Evolutionary conservation across 1,140 invertebrate genomes (phyloP).

Genomic region (Orchestia grillus): DNA sequence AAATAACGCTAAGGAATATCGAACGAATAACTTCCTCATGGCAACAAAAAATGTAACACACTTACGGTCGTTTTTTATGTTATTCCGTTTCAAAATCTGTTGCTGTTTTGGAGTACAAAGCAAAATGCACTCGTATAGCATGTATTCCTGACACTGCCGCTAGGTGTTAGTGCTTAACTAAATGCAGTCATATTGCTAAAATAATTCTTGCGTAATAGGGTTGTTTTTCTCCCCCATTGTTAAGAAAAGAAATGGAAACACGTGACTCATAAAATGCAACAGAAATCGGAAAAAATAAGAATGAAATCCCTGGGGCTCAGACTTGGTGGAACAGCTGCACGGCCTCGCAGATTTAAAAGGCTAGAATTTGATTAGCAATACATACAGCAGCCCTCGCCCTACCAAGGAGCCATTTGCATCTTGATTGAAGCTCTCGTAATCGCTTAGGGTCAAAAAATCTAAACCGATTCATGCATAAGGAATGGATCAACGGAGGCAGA

Average conservation of each 20-base stretch:
- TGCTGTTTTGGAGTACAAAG: too few relatives aligned
- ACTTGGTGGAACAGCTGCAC: background rate
- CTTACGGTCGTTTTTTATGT: too few relatives aligned
- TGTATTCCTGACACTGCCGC: too few relatives aligned
- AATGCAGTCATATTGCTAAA: too few relatives aligned
- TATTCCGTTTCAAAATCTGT: too few relatives aligned
- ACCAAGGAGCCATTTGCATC: background rate
- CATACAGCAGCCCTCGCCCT: background rate
- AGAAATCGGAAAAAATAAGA: background rate
- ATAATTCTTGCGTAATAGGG: too few relatives aligned
- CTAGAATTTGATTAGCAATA: background rate
- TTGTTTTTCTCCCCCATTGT: background rate
- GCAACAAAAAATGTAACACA: too few relatives aligned
- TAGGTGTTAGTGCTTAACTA: too few relatives aligned
- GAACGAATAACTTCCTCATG: too few relatives aligned
- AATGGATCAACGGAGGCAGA: background rate
- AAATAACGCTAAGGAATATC: too few relatives aligned
- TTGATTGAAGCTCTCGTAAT: background rate
- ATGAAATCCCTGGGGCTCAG: background rate
- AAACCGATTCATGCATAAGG: background rate
- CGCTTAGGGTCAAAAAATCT: background rate
- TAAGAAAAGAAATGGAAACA: background rate
- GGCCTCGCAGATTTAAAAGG: background rate
- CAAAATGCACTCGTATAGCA: too few relatives aligned
- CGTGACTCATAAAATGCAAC: background rate